Conservation (phyloP, 2,888 invertebrate species). For the Drosophila cracens region DNA sequence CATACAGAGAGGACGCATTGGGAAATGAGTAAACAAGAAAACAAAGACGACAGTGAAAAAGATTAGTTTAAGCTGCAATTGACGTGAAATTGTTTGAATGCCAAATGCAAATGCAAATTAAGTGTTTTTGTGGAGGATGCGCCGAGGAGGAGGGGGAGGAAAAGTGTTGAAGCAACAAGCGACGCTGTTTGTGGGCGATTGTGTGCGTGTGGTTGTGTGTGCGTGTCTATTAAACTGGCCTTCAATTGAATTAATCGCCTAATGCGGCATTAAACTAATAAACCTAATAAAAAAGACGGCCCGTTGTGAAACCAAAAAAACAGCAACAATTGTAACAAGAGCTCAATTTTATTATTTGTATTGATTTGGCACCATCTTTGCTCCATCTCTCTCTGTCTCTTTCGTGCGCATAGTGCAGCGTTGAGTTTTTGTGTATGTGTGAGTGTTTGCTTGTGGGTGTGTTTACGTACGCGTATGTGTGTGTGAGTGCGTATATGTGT, state of each 20-base stretch:
- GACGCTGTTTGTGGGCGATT: slow-evolving; percentile 49
- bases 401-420: slow-evolving; percentile 38
- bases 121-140: slow-evolving; percentile 1
- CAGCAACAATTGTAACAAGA: slow-evolving; percentile 24
- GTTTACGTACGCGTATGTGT: slow-evolving; percentile 26
- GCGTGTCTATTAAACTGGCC: slow-evolving; percentile 54
- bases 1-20: slow-evolving; percentile 26
- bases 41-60: slow-evolving; percentile 48
- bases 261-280: slow-evolving; percentile 64
- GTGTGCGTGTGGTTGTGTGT: slow-evolving; percentile 24
- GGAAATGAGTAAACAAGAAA: slow-evolving; percentile 53
- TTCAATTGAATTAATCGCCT: slow-evolving; percentile 69
- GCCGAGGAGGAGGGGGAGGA: background rate
- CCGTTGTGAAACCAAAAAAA: slow-evolving; percentile 36
- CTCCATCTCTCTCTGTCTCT: slow-evolving; percentile 39
- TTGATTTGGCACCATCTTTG: slow-evolving; percentile 58
- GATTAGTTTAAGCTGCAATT: slow-evolving; percentile 63
- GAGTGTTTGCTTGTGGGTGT: slow-evolving; percentile 10
- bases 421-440: slow-evolving; percentile 15
- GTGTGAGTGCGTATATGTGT: slow-evolving; percentile 28
- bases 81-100: slow-evolving; percentile 60
- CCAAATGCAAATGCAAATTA: slow-evolving; percentile 39
- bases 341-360: slow-evolving; percentile 42
- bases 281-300: slow-evolving; percentile 50
- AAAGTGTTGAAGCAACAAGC: slow-evolving; percentile 67